Evolutionary conservation across 2,113 vertebrate species (phyloP).

Genomic region (Plecotus auritus): DNA sequence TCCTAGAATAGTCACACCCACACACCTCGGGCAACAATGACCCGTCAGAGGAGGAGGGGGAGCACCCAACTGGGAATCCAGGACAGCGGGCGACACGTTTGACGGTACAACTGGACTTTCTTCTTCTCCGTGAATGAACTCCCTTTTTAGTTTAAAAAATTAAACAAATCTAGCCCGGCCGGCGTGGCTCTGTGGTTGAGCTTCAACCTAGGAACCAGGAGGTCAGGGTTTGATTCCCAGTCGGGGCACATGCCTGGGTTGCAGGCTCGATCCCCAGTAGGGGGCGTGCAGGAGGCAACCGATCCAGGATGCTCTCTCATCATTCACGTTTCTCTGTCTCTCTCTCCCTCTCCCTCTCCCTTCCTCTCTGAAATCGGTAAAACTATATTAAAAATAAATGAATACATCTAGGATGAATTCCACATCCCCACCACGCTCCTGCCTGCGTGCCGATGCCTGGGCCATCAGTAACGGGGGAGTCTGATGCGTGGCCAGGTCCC

Average conservation of each 20-base stretch:
- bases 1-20: neutral
- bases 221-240: no score
- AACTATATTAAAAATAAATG: no score
- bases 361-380: no score
- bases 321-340: no score
- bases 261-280: no score
- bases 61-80: neutral
- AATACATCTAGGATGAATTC: constrained; percentile 31
- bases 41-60: neutral
- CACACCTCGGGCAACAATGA: neutral
- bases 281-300: no score
- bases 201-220: no score
- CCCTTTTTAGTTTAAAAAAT: constrained; percentile 59
- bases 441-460: constrained; percentile 72
- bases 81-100: neutral
- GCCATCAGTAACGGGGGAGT: constrained; percentile 76
- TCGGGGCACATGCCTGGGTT: no score
- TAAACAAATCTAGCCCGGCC: no score
- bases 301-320: no score
- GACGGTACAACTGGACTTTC: neutral
- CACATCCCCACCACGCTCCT: constrained; percentile 58
- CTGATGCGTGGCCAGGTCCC: constrained; percentile 76
- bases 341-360: no score
- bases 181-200: no score
- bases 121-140: neutral